A percentile compares a stretch with the other conserved stretches of the same genome.
Conservation (phyloP, 2,113 vertebrate species). For the Potamarius usumacintae region DNA sequence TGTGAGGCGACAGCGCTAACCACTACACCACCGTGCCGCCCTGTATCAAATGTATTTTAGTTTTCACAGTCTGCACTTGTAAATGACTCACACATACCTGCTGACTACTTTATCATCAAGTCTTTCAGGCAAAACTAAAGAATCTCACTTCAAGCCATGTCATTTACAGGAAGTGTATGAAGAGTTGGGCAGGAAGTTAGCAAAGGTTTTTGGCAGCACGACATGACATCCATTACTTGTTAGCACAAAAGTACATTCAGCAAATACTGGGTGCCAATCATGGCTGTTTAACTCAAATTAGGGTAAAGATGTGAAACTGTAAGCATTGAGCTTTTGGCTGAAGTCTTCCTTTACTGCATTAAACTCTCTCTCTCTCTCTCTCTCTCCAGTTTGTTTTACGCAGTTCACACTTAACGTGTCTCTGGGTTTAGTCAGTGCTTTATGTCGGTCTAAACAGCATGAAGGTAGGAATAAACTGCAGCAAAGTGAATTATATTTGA, state of each 20-base stretch:
- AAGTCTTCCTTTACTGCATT: not conserved
- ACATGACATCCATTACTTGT: not conserved
- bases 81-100: not conserved
- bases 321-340: not conserved
- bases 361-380: not conserved
- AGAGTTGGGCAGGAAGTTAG: not conserved
- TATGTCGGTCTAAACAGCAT: not conserved
- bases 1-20: too few relatives aligned
- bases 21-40: not conserved
- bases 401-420: not conserved
- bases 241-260: not conserved
- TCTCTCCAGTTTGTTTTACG: not conserved
- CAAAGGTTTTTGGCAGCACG: not conserved
- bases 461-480: not conserved
- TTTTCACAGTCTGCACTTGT: not conserved
- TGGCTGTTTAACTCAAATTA: not conserved
- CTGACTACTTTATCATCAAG: not conserved
- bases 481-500: not conserved
- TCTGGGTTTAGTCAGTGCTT: not conserved
- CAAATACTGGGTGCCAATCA: not conserved
- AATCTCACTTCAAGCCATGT: not conserved
- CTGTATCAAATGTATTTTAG: not conserved
- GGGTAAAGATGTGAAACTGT: not conserved
- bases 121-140: not conserved
- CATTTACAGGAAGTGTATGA: not conserved